Conservation (phyloP, 1,140 invertebrate species). For the Neomicropteryx cornuta region DNA sequence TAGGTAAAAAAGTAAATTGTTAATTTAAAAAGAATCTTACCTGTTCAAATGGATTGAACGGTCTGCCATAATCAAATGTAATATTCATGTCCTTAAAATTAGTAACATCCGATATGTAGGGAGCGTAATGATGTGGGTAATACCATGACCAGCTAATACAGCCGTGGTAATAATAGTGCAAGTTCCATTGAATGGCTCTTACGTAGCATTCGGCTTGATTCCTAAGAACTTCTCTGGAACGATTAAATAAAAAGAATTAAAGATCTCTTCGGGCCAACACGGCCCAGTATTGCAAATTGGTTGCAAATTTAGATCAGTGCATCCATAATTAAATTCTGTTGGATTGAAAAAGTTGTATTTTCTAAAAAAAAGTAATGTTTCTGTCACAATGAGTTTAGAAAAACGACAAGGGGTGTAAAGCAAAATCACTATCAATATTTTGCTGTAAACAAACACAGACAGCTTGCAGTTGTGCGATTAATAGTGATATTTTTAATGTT, state of each 20-base stretch:
- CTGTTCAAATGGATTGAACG: slow-evolving; percentile 93
- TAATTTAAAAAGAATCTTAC: slow-evolving; percentile 20
- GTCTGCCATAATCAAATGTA: slow-evolving; percentile 72
- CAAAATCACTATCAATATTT: too few species aligned
- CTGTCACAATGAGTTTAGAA: too few species aligned
- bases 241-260: slow-evolving; percentile 12
- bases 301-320: slow-evolving; percentile 4
- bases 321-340: slow-evolving; percentile 2
- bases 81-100: slow-evolving; percentile 64
- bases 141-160: slow-evolving; percentile 97
- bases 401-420: too few species aligned
- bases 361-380: too few species aligned
- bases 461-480: too few species aligned
- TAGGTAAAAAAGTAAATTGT: too few species aligned
- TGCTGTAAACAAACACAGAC: too few species aligned
- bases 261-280: too few species aligned
- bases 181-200: slow-evolving; percentile 89
- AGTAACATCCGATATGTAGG: slow-evolving; percentile 88
- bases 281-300: too few species aligned
- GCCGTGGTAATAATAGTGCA: slow-evolving; percentile 94
- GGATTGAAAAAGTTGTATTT: too few species aligned
- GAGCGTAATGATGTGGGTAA: slow-evolving; percentile 94
- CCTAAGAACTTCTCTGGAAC: slow-evolving; percentile 57
- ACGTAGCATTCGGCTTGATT: slow-evolving; percentile 85
- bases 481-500: too few species aligned